Percentiles rank a stretch among this genome's conserved stretches.
Evolutionary conservation across 2,888 invertebrate genomes (phyloP).

Genomic region (Sminthurinus aureus): DNA sequence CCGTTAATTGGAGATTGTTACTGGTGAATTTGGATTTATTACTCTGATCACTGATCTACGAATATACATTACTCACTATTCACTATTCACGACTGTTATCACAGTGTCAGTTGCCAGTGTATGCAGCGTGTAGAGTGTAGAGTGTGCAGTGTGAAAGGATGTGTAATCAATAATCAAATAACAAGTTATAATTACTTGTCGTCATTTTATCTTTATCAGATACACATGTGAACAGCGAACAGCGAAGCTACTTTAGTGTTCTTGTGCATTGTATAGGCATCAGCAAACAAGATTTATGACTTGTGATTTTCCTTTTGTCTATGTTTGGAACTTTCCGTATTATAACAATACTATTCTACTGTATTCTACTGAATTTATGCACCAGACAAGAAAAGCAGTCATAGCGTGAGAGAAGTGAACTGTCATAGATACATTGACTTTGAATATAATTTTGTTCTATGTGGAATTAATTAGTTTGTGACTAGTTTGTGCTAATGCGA

Average conservation of each 20-base stretch:
- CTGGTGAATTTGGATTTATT: background rate
- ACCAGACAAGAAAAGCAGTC: background rate
- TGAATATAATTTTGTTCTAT: no score
- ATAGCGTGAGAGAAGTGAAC: no score
- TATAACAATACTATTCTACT: background rate
- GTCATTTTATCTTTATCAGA: constrained; percentile 1
- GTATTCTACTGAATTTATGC: background rate
- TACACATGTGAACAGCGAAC: background rate
- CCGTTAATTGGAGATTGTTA: background rate
- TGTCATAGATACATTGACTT: no score
- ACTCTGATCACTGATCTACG: background rate
- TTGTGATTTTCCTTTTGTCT: background rate
- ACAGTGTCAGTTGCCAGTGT: background rate
- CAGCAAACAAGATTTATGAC: constrained; percentile 11
- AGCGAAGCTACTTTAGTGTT: no score
- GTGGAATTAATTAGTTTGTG: background rate
- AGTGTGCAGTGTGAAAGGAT: background rate
- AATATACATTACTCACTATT: no score
- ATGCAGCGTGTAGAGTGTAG: no score
- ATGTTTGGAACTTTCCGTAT: background rate
- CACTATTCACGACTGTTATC: background rate
- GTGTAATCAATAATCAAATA: background rate
- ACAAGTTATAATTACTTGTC: constrained; percentile 3
- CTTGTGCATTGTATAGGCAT: background rate
- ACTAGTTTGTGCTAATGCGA: background rate